Conservation (phyloP, 2,113 vertebrate species). For the Nerophis lumbriciformis region DNA sequence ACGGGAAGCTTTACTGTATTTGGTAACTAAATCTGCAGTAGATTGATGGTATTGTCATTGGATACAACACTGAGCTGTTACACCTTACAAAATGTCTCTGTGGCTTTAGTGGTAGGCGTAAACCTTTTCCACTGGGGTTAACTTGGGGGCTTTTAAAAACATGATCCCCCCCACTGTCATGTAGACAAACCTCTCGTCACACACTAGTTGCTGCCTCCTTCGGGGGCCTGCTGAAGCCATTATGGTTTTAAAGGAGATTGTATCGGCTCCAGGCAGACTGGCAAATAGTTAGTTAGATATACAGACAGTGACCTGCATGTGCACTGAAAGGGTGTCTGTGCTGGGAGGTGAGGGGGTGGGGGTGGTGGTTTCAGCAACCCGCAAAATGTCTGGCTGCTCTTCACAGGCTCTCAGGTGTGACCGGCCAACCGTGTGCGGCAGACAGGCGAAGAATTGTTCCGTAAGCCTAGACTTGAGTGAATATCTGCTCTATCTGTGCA, state of each 20-base stretch:
- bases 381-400: conserved; percentile 61
- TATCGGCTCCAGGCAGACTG: conserved; percentile 58
- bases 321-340: conserved; percentile 46
- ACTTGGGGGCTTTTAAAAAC: conserved; percentile 64
- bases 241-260: conserved; percentile 53
- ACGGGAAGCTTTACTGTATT: not conserved
- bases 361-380: conserved; percentile 5
- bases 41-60: conserved; percentile 37
- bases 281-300: conserved; percentile 56
- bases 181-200: conserved; percentile 47
- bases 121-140: conserved; percentile 67
- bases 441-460: conserved; percentile 60
- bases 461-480: conserved; percentile 37
- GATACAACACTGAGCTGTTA: conserved; percentile 32
- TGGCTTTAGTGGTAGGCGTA: conserved; percentile 57
- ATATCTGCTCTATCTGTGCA: conserved; percentile 60
- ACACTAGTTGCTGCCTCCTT: conserved; percentile 46
- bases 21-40: not conserved
- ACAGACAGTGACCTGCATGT: conserved; percentile 33
- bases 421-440: conserved; percentile 46
- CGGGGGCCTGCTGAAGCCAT: conserved; percentile 61
- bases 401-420: conserved; percentile 68
- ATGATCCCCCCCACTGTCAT: conserved; percentile 40
- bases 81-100: conserved; percentile 46
- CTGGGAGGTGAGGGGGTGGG: not conserved